These are phyloP conservation scores for Nyleta sp. DNA, from an alignment of 2,888 invertebrate species.

Conservation along the genomic window DNA sequence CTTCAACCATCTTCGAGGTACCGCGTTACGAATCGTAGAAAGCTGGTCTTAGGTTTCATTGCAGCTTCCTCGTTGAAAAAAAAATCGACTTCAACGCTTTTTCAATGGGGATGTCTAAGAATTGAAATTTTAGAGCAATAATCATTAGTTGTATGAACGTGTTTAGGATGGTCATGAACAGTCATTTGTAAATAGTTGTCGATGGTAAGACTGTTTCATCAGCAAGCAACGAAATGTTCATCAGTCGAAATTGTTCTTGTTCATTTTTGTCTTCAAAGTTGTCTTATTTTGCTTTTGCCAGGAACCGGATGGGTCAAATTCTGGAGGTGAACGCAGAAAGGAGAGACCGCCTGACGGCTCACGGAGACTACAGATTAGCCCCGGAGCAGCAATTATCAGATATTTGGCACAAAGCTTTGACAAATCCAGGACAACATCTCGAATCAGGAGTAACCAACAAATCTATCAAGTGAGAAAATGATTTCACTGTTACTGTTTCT, in stretches of 20 bases:
- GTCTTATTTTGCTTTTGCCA: conserved; percentile 44
- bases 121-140: conserved; percentile 13
- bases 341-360: conserved; percentile 80
- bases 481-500: conserved; percentile 3
- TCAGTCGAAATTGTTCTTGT: neutral
- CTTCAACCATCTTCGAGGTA: conserved; percentile 81
- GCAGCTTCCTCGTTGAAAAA: conserved; percentile 34
- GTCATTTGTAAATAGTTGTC: conserved; percentile 42
- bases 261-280: neutral
- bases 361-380: conserved; percentile 78
- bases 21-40: conserved; percentile 50
- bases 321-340: conserved; percentile 81
- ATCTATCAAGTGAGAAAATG: conserved; percentile 70
- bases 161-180: conserved; percentile 18
- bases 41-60: conserved; percentile 19
- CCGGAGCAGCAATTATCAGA: conserved; percentile 80
- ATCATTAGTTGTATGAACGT: conserved; percentile 18
- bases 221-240: neutral
- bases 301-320: conserved; percentile 75
- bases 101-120: conserved; percentile 24
- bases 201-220: conserved; percentile 19
- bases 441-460: conserved; percentile 69
- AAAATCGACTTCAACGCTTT: conserved; percentile 6
- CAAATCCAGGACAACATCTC: conserved; percentile 73
- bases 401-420: conserved; percentile 81